These are phyloP conservation scores for Ovis canadensis DNA, from an alignment of 2,113 vertebrate genomes.

Conservation along the genomic window DNA sequence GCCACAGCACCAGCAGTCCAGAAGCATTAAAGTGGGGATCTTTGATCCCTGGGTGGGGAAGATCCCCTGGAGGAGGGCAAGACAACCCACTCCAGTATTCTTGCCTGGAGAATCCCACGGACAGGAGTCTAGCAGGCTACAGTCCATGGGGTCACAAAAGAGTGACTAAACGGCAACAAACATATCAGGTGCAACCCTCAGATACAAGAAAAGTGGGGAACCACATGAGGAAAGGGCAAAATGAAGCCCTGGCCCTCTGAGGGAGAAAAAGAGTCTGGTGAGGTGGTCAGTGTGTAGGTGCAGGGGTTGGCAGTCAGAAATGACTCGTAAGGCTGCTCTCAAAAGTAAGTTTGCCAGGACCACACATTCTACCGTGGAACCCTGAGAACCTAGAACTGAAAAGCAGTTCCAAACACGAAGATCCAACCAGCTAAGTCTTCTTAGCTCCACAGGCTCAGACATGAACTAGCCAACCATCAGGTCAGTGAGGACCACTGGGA, in stretches of 20 bases:
- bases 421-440: neutral
- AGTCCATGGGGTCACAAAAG: neutral
- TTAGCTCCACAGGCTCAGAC: neutral
- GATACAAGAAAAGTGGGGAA: neutral
- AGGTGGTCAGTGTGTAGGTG: neutral
- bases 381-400: neutral
- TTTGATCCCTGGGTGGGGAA: neutral
- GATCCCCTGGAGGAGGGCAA: neutral
- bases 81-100: neutral
- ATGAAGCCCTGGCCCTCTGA: neutral
- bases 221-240: neutral
- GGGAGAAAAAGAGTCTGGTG: neutral
- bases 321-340: neutral
- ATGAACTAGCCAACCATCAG: neutral
- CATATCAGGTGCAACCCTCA: neutral
- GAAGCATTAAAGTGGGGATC: neutral
- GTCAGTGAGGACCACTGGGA: neutral
- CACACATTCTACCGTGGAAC: neutral
- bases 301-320: neutral
- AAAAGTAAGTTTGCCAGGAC: neutral
- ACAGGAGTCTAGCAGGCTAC: neutral
- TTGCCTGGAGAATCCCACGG: neutral
- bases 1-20: neutral
- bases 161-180: neutral
- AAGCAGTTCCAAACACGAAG: neutral